phyloP scores from a whole-genome alignment of 2,797 vertebrate species.

The Arnoldichthys spilopterus region DNA sequence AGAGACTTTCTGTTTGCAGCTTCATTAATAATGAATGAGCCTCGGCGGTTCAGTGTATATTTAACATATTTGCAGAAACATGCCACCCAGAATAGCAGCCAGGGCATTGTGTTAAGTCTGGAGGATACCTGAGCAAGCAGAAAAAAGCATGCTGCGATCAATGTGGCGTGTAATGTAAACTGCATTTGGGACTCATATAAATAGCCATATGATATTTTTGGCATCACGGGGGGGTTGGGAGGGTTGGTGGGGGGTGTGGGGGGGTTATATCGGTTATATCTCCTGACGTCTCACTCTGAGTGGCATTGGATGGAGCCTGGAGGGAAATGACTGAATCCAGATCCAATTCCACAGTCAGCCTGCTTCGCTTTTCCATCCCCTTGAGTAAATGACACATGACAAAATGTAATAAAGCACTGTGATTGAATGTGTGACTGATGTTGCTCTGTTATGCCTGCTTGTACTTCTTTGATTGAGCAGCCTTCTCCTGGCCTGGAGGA shows the following conservation, averaged over 20 bases:
- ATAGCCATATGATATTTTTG: conserved; percentile 74
- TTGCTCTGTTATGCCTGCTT: neutral
- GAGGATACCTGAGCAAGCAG: conserved; percentile 75
- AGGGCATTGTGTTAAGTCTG: conserved; percentile 66
- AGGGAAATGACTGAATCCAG: conserved; percentile 25
- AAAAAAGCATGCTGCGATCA: conserved; percentile 72
- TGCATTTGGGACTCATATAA: conserved; percentile 71
- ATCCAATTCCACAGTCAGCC: conserved; percentile 22
- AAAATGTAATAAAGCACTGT: conserved; percentile 7
- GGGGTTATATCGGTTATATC: conserved; percentile 68
- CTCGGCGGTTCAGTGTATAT: conserved; percentile 65
- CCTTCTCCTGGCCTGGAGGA: neutral
- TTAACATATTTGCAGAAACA: conserved; percentile 71
- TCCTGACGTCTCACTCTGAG: conserved; percentile 61
- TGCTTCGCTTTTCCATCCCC: conserved; percentile 13
- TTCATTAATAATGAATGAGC: conserved; percentile 72
- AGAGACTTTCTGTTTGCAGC: conserved; percentile 57
- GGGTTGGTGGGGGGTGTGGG: neutral
- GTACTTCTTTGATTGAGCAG: neutral
- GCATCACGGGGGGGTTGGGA: conserved; percentile 40
- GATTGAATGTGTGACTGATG: neutral
- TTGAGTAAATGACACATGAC: conserved; percentile 35
- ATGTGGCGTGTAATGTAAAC: conserved; percentile 78
- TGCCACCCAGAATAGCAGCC: conserved; percentile 75
- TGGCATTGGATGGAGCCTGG: conserved; percentile 24